phyloP scores from a whole-genome alignment of 2,113 vertebrate genomes.

The Ascaphus truei region DNA sequence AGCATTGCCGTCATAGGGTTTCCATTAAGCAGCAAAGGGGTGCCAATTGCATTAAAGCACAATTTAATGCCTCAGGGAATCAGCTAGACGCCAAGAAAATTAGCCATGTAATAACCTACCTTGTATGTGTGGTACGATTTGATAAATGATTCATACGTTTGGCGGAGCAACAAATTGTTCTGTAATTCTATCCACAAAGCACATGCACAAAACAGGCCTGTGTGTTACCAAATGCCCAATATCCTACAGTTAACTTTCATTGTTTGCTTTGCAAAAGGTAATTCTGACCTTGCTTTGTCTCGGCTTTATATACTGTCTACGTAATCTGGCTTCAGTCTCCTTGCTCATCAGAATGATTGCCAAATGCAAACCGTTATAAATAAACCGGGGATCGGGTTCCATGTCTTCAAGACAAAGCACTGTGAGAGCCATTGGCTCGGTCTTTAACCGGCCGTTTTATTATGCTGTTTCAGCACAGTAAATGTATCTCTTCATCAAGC shows the following conservation, averaged over 20 bases:
- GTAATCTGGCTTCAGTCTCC: not conserved
- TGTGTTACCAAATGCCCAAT: no score
- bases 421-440: not conserved
- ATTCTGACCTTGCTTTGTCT: not conserved
- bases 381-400: not conserved
- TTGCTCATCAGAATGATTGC: not conserved
- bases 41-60: not conserved
- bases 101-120: not conserved
- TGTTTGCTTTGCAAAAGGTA: no score
- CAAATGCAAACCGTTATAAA: not conserved
- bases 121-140: no score
- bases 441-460: not conserved
- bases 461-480: not conserved
- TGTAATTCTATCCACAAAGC: no score
- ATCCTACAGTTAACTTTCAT: no score
- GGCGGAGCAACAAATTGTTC: no score
- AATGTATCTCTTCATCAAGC: not conserved
- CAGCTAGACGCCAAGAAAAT: not conserved
- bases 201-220: no score
- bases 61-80: not conserved
- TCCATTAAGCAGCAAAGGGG: not conserved
- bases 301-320: fast-evolving
- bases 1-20: not conserved
- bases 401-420: not conserved
- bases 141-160: no score